These are phyloP conservation scores for Struthio camelus DNA, from an alignment of 2,113 vertebrate genomes.

Conservation along the genomic window DNA sequence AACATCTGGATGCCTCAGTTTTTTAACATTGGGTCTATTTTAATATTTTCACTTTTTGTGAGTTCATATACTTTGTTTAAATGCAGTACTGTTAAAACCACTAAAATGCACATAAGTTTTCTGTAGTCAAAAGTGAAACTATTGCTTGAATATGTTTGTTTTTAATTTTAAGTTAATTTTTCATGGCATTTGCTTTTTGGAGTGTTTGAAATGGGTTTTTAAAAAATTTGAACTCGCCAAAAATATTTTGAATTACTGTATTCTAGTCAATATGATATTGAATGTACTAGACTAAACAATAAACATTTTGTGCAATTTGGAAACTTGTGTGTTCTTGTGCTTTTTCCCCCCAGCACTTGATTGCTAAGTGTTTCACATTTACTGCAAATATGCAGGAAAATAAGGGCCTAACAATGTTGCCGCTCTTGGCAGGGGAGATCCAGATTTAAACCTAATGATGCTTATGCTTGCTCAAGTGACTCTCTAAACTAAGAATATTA, in stretches of 20 bases:
- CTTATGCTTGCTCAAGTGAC: background rate
- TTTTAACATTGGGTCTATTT: constrained; percentile 70
- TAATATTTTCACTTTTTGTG: constrained; percentile 69
- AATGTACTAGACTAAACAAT: constrained; percentile 71
- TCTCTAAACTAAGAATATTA: background rate
- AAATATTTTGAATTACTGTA: constrained; percentile 55
- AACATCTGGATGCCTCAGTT: constrained; percentile 61
- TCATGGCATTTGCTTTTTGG: constrained; percentile 43
- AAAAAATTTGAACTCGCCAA: constrained; percentile 56
- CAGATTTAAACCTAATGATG: background rate
- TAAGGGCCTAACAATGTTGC: too few relatives aligned
- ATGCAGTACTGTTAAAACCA: constrained; percentile 73
- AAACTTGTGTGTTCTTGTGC: background rate
- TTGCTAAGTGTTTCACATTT: background rate
- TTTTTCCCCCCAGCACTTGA: rapidly evolving
- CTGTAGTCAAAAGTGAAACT: constrained; percentile 66
- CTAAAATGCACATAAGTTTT: constrained; percentile 64
- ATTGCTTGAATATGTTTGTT: constrained; percentile 55
- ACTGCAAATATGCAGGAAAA: background rate
- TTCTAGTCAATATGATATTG: constrained; percentile 47
- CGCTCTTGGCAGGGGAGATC: background rate
- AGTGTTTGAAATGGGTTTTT: constrained; percentile 57
- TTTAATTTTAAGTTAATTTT: constrained; percentile 54
- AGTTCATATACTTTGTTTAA: constrained; percentile 58
- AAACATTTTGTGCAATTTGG: constrained; percentile 75